These are phyloP conservation scores for Dicerorhinus sumatrensis DNA, from an alignment of 2,113 vertebrate genomes.

Conservation along the genomic window DNA sequence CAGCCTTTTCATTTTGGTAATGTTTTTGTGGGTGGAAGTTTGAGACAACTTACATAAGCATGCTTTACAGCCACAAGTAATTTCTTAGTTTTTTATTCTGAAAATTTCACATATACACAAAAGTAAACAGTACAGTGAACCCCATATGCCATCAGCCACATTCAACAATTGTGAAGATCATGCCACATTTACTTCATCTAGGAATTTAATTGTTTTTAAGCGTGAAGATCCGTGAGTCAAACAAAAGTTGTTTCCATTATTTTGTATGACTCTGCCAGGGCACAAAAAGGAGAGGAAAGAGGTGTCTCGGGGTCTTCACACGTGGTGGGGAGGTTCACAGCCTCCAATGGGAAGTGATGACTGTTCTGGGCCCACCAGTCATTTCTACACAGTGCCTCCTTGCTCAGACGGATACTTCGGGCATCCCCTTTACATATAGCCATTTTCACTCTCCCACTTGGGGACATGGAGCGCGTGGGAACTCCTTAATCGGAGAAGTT, in stretches of 20 bases:
- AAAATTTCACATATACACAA: background rate
- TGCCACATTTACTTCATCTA: background rate
- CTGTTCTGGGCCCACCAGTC: background rate
- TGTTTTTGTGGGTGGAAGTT: background rate
- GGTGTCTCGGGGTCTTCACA: background rate
- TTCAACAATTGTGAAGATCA: background rate
- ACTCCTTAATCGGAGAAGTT: background rate
- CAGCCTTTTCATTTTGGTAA: background rate
- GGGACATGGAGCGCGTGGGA: background rate
- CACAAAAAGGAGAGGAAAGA: background rate
- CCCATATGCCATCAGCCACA: background rate
- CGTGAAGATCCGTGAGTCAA: background rate
- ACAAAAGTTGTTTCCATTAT: background rate
- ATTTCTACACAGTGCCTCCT: background rate
- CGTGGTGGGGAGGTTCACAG: background rate
- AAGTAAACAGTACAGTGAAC: background rate
- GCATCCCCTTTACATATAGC: background rate
- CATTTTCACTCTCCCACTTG: background rate
- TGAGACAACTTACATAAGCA: background rate
- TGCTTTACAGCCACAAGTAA: background rate
- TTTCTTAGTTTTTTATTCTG: background rate
- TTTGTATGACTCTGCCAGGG: background rate
- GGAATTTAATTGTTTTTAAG: background rate
- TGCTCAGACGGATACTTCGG: background rate
- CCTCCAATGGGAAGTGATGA: background rate